These are phyloP conservation scores for Drymonia ruficornis DNA, from an alignment of 2,888 invertebrate species.

Conservation along the genomic window DNA sequence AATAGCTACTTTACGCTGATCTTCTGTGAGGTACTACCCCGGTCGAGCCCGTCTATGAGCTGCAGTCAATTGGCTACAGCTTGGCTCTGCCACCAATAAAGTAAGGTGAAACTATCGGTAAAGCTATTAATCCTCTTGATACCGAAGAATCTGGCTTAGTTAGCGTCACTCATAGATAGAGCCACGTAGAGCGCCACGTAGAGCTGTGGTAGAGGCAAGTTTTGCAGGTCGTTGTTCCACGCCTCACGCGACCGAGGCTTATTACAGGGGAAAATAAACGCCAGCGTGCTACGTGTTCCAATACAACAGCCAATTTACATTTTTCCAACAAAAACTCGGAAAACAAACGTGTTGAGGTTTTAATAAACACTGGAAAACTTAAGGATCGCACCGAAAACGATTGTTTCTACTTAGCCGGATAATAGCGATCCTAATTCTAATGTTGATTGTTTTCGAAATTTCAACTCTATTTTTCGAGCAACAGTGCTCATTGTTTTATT, in stretches of 20 bases:
- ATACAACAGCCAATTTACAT: slow-evolving; percentile 57
- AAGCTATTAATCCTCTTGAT: not conserved
- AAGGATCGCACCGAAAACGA: slow-evolving; percentile 46
- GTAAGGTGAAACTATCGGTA: too few relatives aligned
- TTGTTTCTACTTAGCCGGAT: slow-evolving; percentile 45
- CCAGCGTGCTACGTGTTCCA: slow-evolving; percentile 43
- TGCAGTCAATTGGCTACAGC: too few relatives aligned
- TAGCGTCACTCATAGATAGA: slow-evolving; percentile 17
- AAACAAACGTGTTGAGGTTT: slow-evolving; percentile 48
- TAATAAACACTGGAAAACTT: slow-evolving; percentile 43
- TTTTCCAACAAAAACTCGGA: slow-evolving; percentile 41
- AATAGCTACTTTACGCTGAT: too few relatives aligned
- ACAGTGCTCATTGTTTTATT: not conserved
- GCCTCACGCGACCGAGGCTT: slow-evolving; percentile 54
- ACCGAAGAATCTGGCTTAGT: not conserved
- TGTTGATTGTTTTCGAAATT: slow-evolving; percentile 17
- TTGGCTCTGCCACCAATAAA: too few relatives aligned
- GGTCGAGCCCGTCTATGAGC: too few relatives aligned
- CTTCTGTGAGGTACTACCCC: too few relatives aligned
- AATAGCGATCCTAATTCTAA: slow-evolving; percentile 38
- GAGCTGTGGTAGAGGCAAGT: slow-evolving; percentile 60
- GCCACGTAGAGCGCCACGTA: slow-evolving; percentile 10
- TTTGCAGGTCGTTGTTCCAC: slow-evolving; percentile 69
- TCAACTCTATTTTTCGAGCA: slow-evolving; percentile 17
- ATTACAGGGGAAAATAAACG: slow-evolving; percentile 61